phyloP scores from a whole-genome alignment of 2,888 invertebrate genomes.

The Glyphotaelius pellucidus region DNA sequence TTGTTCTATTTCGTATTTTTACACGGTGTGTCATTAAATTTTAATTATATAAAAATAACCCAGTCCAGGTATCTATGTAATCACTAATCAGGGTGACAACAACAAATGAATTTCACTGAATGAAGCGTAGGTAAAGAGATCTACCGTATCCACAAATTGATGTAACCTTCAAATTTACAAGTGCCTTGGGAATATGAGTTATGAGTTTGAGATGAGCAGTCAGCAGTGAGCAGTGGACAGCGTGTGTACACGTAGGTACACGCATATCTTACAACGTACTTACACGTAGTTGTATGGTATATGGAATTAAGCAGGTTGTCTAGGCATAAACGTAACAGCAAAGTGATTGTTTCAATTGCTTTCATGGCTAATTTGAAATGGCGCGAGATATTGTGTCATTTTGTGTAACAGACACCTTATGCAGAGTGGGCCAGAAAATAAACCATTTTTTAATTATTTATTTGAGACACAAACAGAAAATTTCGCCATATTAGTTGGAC shows the following conservation, averaged over 20 bases:
- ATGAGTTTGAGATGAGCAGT: neutral
- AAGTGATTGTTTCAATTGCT: slow-evolving; percentile 10
- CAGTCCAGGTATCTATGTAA: neutral
- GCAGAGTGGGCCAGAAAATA: neutral
- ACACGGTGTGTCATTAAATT: too few relatives aligned
- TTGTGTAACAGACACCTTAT: neutral
- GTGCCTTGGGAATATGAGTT: slow-evolving; percentile 29
- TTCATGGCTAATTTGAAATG: slow-evolving; percentile 10
- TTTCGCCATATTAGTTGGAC: too few relatives aligned
- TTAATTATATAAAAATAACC: neutral
- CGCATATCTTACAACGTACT: neutral
- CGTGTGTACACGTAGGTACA: neutral
- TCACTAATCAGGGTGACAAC: neutral
- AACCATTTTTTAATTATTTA: neutral
- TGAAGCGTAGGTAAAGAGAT: slow-evolving; percentile 28
- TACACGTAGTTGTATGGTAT: neutral
- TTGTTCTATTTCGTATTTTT: too few relatives aligned
- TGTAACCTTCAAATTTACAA: slow-evolving; percentile 47
- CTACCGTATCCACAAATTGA: slow-evolving; percentile 39
- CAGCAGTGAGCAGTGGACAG: neutral
- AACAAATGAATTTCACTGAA: neutral
- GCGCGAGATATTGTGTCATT: slow-evolving; percentile 3
- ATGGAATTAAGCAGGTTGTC: neutral
- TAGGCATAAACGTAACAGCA: slow-evolving; percentile 4
- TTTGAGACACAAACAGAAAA: too few relatives aligned